Conservation (phyloP, 1,140 invertebrate genomes). For the Idris sp. region DNA sequence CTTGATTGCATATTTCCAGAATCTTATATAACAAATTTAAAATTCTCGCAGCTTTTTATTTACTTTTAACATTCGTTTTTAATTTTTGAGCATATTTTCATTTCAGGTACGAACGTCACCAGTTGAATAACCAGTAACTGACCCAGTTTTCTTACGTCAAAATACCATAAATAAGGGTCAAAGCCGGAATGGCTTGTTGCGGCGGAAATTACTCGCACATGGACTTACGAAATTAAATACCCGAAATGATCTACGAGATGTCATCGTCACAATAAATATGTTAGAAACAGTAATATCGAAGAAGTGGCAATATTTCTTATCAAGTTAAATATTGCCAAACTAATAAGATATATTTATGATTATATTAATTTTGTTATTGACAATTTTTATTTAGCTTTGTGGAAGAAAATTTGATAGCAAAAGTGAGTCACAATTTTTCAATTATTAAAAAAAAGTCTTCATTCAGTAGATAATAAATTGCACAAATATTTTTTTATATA, state of each 20-base stretch:
- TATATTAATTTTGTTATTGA: no score
- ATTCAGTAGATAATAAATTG: no score
- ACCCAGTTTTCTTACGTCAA: conserved; percentile 26
- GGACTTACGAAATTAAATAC: conserved; percentile 40
- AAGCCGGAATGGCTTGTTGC: conserved; percentile 25
- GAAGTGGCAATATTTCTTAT: conserved; percentile 12
- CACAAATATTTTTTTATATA: no score
- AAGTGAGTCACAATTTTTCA: no score
- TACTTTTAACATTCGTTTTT: not conserved
- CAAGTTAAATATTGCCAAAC: conserved; percentile 1
- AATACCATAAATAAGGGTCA: conserved; percentile 45
- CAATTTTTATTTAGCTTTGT: no score
- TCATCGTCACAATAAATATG: conserved; percentile 24
- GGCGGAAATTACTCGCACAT: conserved; percentile 29
- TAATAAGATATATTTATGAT: no score
- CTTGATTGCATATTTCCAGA: conserved; percentile 6
- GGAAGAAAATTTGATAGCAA: no score
- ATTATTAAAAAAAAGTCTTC: no score
- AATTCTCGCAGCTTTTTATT: not conserved
- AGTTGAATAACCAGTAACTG: conserved; percentile 1
- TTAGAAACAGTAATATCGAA: conserved; percentile 13
- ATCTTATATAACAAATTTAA: conserved; percentile 6
- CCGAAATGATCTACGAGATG: conserved; percentile 22
- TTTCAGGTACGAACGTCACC: not conserved
- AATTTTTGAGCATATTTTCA: not conserved